These are phyloP conservation scores for Dryobota labecula DNA, from an alignment of 2,888 invertebrate species.

Conservation along the genomic window DNA sequence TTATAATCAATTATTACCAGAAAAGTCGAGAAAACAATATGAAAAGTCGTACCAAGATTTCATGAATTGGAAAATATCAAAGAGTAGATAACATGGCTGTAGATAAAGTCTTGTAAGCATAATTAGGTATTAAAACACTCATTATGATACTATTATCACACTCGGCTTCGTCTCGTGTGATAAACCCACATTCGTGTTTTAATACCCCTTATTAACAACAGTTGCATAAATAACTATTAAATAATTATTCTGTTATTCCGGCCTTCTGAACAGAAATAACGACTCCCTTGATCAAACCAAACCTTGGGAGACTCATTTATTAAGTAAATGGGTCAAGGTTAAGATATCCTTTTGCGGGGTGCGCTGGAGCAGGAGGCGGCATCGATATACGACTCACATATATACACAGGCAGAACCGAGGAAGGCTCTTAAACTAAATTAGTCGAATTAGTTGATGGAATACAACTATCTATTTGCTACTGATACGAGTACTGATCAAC, in stretches of 20 bases:
- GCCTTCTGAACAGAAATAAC: neutral
- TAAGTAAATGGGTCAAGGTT: constrained; percentile 20
- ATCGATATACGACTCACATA: constrained; percentile 33
- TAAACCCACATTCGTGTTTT: no score
- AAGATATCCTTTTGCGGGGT: neutral
- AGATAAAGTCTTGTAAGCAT: no score
- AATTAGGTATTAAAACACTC: no score
- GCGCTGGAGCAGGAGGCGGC: neutral
- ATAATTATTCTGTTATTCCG: neutral
- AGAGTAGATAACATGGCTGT: no score
- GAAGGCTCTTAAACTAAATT: constrained; percentile 19
- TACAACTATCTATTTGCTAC: neutral
- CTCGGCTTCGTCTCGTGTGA: no score
- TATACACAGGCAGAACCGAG: neutral
- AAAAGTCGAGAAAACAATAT: no score
- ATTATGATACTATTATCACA: no score
- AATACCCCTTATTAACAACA: no score
- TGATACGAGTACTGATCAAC: neutral
- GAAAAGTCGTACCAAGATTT: no score
- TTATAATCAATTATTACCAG: no score
- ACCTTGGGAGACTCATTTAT: constrained; percentile 8
- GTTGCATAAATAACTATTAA: no score
- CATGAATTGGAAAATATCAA: no score
- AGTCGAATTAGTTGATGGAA: constrained; percentile 4
- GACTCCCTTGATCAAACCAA: neutral